These are phyloP conservation scores for Morone saxatilis DNA, from an alignment of 2,113 vertebrate genomes.

Conservation along the genomic window DNA sequence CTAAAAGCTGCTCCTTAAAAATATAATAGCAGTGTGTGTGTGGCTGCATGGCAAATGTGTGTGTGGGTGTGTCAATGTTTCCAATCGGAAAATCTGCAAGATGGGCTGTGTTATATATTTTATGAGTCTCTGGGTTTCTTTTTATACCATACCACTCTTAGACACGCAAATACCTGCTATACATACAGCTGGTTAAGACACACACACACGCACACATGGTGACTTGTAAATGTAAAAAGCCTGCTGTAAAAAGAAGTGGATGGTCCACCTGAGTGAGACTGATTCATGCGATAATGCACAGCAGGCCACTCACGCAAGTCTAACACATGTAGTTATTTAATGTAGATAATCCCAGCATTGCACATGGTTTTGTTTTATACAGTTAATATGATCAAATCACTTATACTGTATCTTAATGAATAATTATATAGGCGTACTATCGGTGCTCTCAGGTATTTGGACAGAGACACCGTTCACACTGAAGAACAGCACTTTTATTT, in stretches of 20 bases:
- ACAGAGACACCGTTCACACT: background rate
- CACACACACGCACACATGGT: conserved; percentile 48
- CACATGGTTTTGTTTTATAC: background rate
- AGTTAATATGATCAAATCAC: background rate
- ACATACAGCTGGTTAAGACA: conserved; percentile 79
- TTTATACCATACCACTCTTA: conserved; percentile 72
- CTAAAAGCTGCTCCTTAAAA: conserved; percentile 19
- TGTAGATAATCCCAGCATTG: conserved; percentile 4
- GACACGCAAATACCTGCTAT: conserved; percentile 72
- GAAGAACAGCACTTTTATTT: conserved; percentile 2
- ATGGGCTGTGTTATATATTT: conserved; percentile 76
- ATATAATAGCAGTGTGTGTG: conserved; percentile 27
- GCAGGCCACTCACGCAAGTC: conserved; percentile 35
- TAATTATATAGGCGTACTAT: too few species aligned
- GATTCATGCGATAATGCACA: conserved; percentile 34
- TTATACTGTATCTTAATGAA: background rate
- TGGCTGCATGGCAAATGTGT: conserved; percentile 30
- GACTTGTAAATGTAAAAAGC: conserved; percentile 62
- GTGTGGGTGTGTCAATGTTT: conserved; percentile 63
- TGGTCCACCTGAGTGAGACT: conserved; percentile 9
- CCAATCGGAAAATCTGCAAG: conserved; percentile 76
- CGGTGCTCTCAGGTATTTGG: too few species aligned
- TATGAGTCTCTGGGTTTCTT: conserved; percentile 75
- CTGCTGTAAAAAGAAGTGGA: conserved; percentile 51
- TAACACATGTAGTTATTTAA: conserved; percentile 22